phyloP scores from a whole-genome alignment of 1,140 invertebrate genomes.

The Acyrthosiphon pisum region DNA sequence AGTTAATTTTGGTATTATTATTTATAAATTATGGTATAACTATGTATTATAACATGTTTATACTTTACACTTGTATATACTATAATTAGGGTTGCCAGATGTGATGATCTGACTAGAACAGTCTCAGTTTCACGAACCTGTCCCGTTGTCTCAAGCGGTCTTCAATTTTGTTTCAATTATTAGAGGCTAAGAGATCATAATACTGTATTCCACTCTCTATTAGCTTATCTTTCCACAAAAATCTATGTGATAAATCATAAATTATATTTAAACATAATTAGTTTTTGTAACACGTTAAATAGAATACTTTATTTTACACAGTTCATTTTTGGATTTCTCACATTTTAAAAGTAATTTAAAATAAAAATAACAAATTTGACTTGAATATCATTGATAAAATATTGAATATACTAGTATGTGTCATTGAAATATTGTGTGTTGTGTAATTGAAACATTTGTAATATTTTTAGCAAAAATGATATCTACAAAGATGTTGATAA shows the following conservation, averaged over 20 bases:
- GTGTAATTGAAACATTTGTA: too few relatives aligned
- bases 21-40: too few relatives aligned
- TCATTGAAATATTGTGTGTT: too few relatives aligned
- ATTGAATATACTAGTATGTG: background rate
- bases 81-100: background rate
- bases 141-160: background rate
- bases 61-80: background rate
- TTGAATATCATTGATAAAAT: background rate
- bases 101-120: background rate
- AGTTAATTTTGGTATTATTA: too few relatives aligned
- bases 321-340: background rate
- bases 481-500: constrained; percentile 11
- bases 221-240: background rate
- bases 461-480: constrained; percentile 49
- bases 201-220: background rate
- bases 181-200: background rate
- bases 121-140: background rate
- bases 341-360: background rate
- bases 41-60: background rate
- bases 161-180: background rate
- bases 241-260: background rate
- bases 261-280: background rate
- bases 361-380: background rate
- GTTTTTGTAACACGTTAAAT: background rate
- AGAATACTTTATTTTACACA: background rate